Percentiles rank a stretch among this genome's conserved stretches.
These are phyloP conservation scores for Macroramphosus scolopax DNA, from an alignment of 2,797 vertebrate species.

Conservation along the genomic window DNA sequence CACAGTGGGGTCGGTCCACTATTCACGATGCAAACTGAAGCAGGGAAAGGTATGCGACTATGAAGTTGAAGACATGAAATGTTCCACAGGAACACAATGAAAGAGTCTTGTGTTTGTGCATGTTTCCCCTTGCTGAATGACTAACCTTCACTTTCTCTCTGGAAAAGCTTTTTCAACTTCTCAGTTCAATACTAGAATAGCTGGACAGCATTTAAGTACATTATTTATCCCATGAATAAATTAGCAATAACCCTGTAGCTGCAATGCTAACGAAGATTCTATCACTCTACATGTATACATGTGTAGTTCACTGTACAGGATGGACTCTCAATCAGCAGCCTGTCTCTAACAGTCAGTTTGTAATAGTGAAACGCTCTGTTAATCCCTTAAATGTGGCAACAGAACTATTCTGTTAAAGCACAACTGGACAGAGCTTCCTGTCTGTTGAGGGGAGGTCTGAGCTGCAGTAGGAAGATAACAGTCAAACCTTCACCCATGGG, in stretches of 20 bases:
- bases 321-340: constrained; percentile 7
- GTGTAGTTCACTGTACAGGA: constrained; percentile 13
- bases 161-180: neutral
- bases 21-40: constrained; percentile 66
- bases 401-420: constrained; percentile 26
- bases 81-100: constrained; percentile 43
- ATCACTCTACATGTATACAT: neutral
- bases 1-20: constrained; percentile 57
- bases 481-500: constrained; percentile 38
- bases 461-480: constrained; percentile 72
- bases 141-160: constrained; percentile 22
- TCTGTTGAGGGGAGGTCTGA: constrained; percentile 25
- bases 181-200: neutral
- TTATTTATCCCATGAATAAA: neutral
- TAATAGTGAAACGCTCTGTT: constrained; percentile 38
- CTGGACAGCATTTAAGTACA: neutral
- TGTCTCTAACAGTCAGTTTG: constrained; percentile 39
- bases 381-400: constrained; percentile 32
- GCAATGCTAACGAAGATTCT: neutral
- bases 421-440: constrained; percentile 55
- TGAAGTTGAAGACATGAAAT: constrained; percentile 63
- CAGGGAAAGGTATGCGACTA: constrained; percentile 72
- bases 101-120: constrained; percentile 22
- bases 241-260: constrained; percentile 2
- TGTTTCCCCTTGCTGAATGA: constrained; percentile 6